phyloP scores from a whole-genome alignment of 2,797 vertebrate species.

The Lutra lutra region DNA sequence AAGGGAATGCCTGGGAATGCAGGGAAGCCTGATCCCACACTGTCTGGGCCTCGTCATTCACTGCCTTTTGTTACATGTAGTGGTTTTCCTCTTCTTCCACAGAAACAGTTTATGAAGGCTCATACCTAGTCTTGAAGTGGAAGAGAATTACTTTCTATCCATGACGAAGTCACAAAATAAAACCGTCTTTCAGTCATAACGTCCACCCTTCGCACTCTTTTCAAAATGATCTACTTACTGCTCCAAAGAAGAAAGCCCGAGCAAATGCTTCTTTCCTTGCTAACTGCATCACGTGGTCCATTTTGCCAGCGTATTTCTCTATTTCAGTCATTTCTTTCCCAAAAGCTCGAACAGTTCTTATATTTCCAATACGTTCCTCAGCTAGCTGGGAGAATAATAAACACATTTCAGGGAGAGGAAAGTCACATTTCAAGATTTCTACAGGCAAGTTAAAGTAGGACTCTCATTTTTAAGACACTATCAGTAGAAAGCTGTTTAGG shows the following conservation, averaged over 20 bases:
- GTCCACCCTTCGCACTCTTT: neutral
- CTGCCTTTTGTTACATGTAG: too few species aligned
- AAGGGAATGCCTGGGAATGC: too few species aligned
- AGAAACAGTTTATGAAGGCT: neutral
- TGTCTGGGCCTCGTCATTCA: too few species aligned
- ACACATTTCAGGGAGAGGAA: neutral
- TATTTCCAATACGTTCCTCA: conserved; percentile 96
- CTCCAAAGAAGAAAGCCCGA: conserved; percentile 95
- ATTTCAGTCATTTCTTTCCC: conserved; percentile 95
- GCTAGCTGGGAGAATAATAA: conserved; percentile 90
- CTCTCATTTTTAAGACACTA: neutral
- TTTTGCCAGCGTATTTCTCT: conserved; percentile 88
- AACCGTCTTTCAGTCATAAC: neutral
- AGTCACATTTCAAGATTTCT: neutral
- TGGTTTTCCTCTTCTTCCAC: neutral
- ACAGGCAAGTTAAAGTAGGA: neutral
- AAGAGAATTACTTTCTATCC: neutral
- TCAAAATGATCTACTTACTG: conserved; percentile 88
- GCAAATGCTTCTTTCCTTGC: conserved; percentile 92
- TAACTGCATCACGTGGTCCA: conserved; percentile 90
- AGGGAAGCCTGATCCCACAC: neutral
- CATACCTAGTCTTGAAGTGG: neutral
- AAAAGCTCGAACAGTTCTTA: conserved; percentile 97
- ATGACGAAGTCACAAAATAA: neutral
- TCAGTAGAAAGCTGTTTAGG: neutral